Conservation (phyloP, 1,140 invertebrate species). For the Amyelois transitella region DNA sequence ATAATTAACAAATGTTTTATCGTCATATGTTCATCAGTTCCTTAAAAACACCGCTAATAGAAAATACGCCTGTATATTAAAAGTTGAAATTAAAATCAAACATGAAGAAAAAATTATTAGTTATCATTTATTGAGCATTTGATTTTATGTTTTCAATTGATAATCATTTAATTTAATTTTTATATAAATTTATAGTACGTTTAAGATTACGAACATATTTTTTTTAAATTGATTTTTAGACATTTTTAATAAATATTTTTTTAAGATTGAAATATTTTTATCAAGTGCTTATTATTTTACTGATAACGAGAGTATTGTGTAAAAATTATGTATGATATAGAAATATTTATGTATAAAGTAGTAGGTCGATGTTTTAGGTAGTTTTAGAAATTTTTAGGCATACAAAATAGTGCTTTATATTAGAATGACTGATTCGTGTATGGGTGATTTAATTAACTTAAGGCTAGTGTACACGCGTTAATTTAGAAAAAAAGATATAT, state of each 20-base stretch:
- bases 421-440: constrained; percentile 13
- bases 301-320: constrained; percentile 21
- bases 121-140: no score
- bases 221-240: no score
- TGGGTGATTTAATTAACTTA: neutral
- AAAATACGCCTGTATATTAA: no score
- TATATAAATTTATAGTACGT: constrained; percentile 7
- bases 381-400: constrained; percentile 35
- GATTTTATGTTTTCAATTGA: neutral
- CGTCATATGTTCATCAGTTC: no score
- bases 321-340: constrained; percentile 26
- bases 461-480: no score
- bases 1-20: neutral
- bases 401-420: constrained; percentile 33
- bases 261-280: no score
- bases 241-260: no score
- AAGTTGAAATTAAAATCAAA: no score
- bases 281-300: constrained; percentile 19
- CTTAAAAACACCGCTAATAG: no score
- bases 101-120: no score
- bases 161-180: neutral
- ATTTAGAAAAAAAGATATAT: neutral
- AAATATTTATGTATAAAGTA: neutral
- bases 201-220: no score
- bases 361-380: constrained; percentile 42